Evolutionary conservation across 35 echinoderm and acorn worm species (phyloP), one percentile per base, ranked within the genome.

Genomic region (Amphiura filiformis): DNA sequence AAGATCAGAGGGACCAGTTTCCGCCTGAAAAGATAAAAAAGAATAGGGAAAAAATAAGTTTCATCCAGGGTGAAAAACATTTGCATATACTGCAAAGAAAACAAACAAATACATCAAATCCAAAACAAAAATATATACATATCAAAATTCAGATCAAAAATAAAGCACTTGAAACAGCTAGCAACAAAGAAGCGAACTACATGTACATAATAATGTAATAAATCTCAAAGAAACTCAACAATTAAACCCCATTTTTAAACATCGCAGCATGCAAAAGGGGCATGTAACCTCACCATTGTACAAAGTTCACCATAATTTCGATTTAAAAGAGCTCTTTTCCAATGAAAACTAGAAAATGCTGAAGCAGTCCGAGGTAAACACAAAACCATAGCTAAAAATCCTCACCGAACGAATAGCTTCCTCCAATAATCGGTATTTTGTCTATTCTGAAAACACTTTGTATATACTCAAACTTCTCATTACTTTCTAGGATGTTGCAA

Each of bases 1-100:
- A 70, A 70, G 61, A 70, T 26, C 61, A 70, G 61, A 70, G 15
- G 61, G 61, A 70, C 61, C 61, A 70, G 61, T 70, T 70, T 70
- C 26, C 61, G 7, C 11, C 61, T 70, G 26, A 2, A 70, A 30
- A n/a, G n/a, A n/a, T n/a, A 18, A 30, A 70, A 70, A 70, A 23
- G 41, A 17, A 17, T 17, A 47, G 41, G 26, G 26, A 70, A 70
- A n/a, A 70, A 70, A n/a, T 15, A 70, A 11, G 26, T 11, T 70
- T 26, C 7, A 70, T 70, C 26, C 41, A 47, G 17, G 5, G 17
- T 9, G 17, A 47, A 9, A 47, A 47, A 9, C 41, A 47, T 47
- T 9, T 9, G 17, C 41, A 47, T 9, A 47, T 9, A 47, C 17
- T 47, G 17, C 41, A 47, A 47, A 47, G n/a, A 47, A 17, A 9